phyloP scores from a whole-genome alignment of 2,888 invertebrate species.

The Chrysina gloriosa region DNA sequence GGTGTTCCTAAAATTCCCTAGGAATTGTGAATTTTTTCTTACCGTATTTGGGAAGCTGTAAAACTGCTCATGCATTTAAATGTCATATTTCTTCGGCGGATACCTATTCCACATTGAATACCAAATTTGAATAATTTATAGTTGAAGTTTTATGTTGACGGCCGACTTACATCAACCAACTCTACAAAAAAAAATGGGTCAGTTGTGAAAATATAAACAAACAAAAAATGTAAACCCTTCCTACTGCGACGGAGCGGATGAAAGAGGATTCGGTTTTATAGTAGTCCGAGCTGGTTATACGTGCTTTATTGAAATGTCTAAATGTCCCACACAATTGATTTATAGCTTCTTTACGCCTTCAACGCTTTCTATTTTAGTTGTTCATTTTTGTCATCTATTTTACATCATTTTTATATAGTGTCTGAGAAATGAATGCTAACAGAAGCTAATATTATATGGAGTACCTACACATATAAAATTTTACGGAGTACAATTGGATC shows the following conservation, averaged over 20 bases:
- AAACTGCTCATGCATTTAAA: conserved; percentile 66
- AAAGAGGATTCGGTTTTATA: conserved; percentile 40
- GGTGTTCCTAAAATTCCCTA: conserved; percentile 44
- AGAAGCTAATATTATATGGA: too few species aligned
- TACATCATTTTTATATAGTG: not conserved
- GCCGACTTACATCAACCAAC: conserved; percentile 1
- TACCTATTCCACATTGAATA: conserved; percentile 35
- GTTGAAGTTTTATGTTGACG: conserved; percentile 36
- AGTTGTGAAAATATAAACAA: conserved; percentile 30
- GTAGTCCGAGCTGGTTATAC: conserved; percentile 38
- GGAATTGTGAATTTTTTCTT: conserved; percentile 55
- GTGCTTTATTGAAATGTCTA: conserved; percentile 39
- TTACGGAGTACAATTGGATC: too few species aligned
- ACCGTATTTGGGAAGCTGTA: conserved; percentile 60
- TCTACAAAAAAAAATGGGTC: conserved; percentile 31
- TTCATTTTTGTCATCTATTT: not conserved
- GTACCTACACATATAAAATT: too few species aligned
- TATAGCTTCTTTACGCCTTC: conserved; percentile 16
- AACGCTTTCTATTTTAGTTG: conserved; percentile 20
- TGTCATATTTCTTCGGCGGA: conserved; percentile 58
- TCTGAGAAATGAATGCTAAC: not conserved
- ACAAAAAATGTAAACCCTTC: conserved; percentile 35
- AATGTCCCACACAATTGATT: conserved; percentile 39
- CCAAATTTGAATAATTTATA: conserved; percentile 34
- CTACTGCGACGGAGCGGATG: conserved; percentile 18